Percentiles rank a stretch among this genome's conserved stretches.
phyloP scores from a whole-genome alignment of 2,888 invertebrate genomes.

The Tyria jacobaeae region DNA sequence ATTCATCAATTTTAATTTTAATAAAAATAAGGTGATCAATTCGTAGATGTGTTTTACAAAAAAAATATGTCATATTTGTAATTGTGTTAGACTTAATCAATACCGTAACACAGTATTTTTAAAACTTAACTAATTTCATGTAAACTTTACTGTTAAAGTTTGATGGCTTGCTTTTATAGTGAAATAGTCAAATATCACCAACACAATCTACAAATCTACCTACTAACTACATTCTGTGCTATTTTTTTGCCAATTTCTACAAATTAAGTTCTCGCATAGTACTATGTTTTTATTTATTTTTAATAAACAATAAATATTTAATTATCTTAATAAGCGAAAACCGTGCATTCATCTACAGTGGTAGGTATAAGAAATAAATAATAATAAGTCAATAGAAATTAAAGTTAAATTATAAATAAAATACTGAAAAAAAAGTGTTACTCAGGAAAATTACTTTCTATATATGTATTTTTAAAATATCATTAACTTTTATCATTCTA shows the following conservation, averaged over 20 bases:
- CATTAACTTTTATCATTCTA: slow-evolving; percentile 25
- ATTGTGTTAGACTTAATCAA: too few species aligned
- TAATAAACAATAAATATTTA: slow-evolving; percentile 38
- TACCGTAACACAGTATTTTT: too few species aligned
- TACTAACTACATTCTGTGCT: slow-evolving; percentile 34
- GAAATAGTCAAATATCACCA: slow-evolving; percentile 8
- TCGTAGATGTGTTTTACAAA: not conserved
- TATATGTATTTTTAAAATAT: slow-evolving; percentile 16
- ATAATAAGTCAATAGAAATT: slow-evolving; percentile 21
- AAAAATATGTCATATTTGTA: not conserved
- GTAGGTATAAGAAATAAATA: slow-evolving; percentile 24
- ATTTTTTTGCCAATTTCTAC: slow-evolving; percentile 46
- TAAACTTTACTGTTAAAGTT: not conserved
- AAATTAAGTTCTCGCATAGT: slow-evolving; percentile 23
- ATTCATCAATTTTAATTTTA: not conserved
- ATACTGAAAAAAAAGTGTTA: slow-evolving; percentile 44
- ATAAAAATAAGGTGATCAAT: not conserved
- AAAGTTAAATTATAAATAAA: slow-evolving; percentile 24
- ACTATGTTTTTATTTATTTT: slow-evolving; percentile 15
- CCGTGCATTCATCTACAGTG: slow-evolving; percentile 60
- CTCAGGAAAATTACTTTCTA: slow-evolving; percentile 42
- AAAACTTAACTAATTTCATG: too few species aligned
- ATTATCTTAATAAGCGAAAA: slow-evolving; percentile 54
- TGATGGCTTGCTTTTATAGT: not conserved
- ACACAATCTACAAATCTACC: slow-evolving; percentile 13